These are phyloP conservation scores for Alosa alosa DNA, from an alignment of 2,113 vertebrate species.

Conservation along the genomic window DNA sequence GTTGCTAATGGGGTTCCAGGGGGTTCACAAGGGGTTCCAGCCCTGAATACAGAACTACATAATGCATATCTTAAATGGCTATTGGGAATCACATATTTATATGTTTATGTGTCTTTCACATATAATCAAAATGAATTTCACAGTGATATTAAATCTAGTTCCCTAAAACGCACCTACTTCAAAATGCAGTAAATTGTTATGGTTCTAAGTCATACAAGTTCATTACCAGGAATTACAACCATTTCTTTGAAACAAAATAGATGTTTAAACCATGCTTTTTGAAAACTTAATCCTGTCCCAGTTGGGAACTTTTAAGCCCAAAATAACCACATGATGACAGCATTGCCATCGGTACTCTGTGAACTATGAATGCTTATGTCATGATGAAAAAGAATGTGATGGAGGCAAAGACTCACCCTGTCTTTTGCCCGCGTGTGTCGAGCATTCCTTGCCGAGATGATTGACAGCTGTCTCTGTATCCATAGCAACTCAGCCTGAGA, in stretches of 20 bases:
- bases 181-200: not conserved
- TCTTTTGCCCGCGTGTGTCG: conserved; percentile 52
- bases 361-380: not conserved
- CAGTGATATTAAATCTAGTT: not conserved
- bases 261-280: not conserved
- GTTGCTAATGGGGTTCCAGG: not conserved
- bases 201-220: too few relatives aligned
- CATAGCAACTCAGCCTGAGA: conserved; percentile 74
- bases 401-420: conserved; percentile 62
- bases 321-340: too few relatives aligned
- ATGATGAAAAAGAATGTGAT: not conserved
- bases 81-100: not conserved
- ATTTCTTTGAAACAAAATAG: not conserved
- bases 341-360: too few relatives aligned
- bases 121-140: not conserved
- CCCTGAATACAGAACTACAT: not conserved
- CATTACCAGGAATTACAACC: not conserved
- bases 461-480: conserved; percentile 73
- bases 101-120: not conserved
- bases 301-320: too few relatives aligned
- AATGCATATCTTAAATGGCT: not conserved
- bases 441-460: conserved; percentile 60
- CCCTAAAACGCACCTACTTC: not conserved
- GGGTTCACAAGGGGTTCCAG: not conserved
- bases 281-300: too few relatives aligned